A percentile compares a stretch with the other conserved stretches of the same genome.
These are phyloP conservation scores for Hyles lineata DNA, from an alignment of 2,888 invertebrate species.

Conservation along the genomic window DNA sequence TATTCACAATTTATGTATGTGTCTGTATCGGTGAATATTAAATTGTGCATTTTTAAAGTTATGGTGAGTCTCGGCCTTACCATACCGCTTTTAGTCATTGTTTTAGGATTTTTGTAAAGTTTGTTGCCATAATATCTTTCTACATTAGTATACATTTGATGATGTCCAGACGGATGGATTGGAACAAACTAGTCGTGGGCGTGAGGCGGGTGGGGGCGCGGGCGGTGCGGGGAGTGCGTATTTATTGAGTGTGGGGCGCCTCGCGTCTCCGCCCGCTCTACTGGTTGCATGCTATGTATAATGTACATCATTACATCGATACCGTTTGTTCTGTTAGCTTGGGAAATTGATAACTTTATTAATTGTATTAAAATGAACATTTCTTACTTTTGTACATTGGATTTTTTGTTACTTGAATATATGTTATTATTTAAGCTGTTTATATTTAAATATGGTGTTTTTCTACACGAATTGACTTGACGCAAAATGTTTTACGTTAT, in stretches of 20 bases:
- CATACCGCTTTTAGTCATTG: constrained; percentile 84
- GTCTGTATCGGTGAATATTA: constrained; percentile 84
- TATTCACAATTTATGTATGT: constrained; percentile 84
- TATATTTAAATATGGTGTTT: constrained; percentile 79
- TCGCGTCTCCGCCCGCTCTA: constrained; percentile 36
- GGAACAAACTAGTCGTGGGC: constrained; percentile 83
- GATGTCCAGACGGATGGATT: constrained; percentile 81
- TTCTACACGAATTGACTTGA: constrained; percentile 77
- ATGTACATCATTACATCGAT: constrained; percentile 47
- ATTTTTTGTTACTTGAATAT: constrained; percentile 80
- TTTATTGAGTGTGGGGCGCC: constrained; percentile 66
- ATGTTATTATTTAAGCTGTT: constrained; percentile 83
- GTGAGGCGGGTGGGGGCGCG: constrained; percentile 63
- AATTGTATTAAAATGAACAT: constrained; percentile 76
- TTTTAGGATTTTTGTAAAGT: constrained; percentile 85
- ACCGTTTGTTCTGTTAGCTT: constrained; percentile 77
- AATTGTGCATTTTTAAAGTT: constrained; percentile 84
- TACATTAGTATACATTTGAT: constrained; percentile 82
- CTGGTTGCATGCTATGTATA: neutral
- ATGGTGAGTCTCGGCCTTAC: constrained; percentile 75
- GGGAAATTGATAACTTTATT: constrained; percentile 72
- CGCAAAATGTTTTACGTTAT: constrained; percentile 75
- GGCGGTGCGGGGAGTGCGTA: constrained; percentile 58
- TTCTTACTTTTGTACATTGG: constrained; percentile 83
- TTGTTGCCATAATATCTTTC: constrained; percentile 85